Evolutionary conservation across 2,888 invertebrate species (phyloP), one percentile per base, ranked within the genome.

Genomic region (Artemia sp.): DNA sequence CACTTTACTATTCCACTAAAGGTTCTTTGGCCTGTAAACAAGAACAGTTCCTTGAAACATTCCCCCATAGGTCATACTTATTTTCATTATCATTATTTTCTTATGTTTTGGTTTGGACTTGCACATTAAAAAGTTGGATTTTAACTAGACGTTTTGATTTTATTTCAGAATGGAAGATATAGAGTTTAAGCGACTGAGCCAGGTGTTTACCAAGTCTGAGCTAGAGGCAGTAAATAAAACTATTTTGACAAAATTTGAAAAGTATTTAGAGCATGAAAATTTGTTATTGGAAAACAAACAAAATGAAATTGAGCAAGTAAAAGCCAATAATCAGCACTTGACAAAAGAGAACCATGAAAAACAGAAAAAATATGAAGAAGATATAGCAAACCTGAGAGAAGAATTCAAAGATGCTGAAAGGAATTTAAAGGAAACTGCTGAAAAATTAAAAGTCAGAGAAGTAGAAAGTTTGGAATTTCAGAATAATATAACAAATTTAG

Each of bases 251-350:
- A 58, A 58, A 58, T 24, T 58, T 24, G 64, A 58, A 24, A 58
- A 58, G 24, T 58, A 58, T 10, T 24, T 58, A 24, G 64, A 58
- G 24, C 64, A 58, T 58, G 64, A 58, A 24, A 24, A 24, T 58
- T 24, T 58, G 14, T 24, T 58, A n/a, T 24, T 58, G 9, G n/a
- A n/a, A n/a, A 58, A n/a, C 9, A 58, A 10, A 58, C 64, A 58
- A 24, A 24, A 58, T n/a, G 64, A 58, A 58, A 58, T 58, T 19
- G 64, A 58, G 10, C 64, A 58, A 24, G 14, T 58, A n/a, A 58
- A 58, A 58, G 64, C 64, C 24, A 24, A 58, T 58, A 58, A 58
- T 58, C 64, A 58, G 64, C 64, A 58, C 24, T 58, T 19, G 14
- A 58, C 64, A 58, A 58, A 58, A 24, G 64, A 58, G 24, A n/a